A percentile compares a stretch with the other conserved stretches of the same genome.
Conservation (phyloP, 2,113 vertebrate genomes). For the Channa argus region DNA sequence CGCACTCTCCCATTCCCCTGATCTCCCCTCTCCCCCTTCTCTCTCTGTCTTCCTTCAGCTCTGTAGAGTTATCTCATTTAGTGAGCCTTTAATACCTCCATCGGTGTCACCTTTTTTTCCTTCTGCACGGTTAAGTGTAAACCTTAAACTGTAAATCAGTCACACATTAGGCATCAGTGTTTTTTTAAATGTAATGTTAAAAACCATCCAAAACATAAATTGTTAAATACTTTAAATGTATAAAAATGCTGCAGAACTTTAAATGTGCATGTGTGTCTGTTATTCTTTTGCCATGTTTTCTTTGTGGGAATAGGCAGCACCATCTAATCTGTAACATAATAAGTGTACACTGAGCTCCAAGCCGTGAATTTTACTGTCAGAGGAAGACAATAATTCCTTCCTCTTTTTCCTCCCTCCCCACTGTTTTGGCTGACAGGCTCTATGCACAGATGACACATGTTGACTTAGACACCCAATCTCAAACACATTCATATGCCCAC, state of each 20-base stretch:
- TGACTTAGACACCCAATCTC: conserved; percentile 38
- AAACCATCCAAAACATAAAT: conserved; percentile 25
- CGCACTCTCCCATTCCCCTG: conserved; percentile 56
- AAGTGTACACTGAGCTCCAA: conserved; percentile 27
- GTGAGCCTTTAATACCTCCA: conserved; percentile 71
- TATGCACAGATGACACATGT: conserved; percentile 75
- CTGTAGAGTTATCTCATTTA: conserved; percentile 66
- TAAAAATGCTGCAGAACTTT: conserved; percentile 36
- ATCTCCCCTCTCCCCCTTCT: conserved; percentile 5
- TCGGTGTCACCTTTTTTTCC: conserved; percentile 44
- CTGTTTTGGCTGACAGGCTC: conserved; percentile 48
- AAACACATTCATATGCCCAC: not conserved
- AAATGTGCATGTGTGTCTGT: conserved; percentile 63
- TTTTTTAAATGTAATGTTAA: conserved; percentile 23
- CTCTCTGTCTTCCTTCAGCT: conserved; percentile 60
- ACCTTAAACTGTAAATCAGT: conserved; percentile 23
- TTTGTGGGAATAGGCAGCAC: conserved; percentile 49
- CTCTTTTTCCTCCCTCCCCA: conserved; percentile 1
- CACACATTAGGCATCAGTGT: conserved; percentile 8
- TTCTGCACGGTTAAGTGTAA: conserved; percentile 44
- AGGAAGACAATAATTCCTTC: conserved; percentile 48
- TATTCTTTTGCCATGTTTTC: conserved; percentile 37
- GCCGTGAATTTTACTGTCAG: not conserved
- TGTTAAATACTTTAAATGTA: conserved; percentile 6
- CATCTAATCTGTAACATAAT: conserved; percentile 9